Percentiles rank a stretch among this genome's conserved stretches.
Evolutionary conservation across 2,797 vertebrate genomes (phyloP).

Genomic region (Xenentodon cancila): DNA sequence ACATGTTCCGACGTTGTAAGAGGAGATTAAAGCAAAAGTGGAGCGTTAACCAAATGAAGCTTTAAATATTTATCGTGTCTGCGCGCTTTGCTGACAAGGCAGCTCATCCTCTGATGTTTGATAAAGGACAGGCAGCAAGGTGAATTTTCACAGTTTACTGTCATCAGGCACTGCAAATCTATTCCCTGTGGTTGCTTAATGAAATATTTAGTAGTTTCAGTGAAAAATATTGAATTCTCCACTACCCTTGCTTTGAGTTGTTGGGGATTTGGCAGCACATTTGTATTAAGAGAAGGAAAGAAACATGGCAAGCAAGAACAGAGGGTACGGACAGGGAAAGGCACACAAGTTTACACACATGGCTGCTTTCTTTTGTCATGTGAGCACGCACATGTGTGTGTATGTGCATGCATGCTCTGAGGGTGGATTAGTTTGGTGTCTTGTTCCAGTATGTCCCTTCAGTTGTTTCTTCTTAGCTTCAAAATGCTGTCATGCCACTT

Average conservation of each 20-base stretch:
- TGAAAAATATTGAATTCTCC: conserved; percentile 50
- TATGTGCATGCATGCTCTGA: conserved; percentile 32
- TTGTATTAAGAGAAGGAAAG: conserved; percentile 36
- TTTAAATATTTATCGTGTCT: conserved; percentile 50
- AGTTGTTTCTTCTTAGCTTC: conserved; percentile 24
- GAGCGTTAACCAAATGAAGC: conserved; percentile 37
- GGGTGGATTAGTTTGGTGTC: conserved; percentile 10
- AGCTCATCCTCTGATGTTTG: conserved; percentile 42
- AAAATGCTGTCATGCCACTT: conserved; percentile 60
- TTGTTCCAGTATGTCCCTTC: conserved; percentile 4
- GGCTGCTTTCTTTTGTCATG: conserved; percentile 12
- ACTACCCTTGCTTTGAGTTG: conserved; percentile 10
- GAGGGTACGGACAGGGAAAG: conserved; percentile 7
- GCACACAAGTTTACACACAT: conserved; percentile 5
- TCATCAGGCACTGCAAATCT: conserved; percentile 21
- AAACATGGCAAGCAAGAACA: conserved; percentile 3
- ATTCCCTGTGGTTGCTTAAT: conserved; percentile 57
- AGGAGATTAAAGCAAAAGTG: conserved; percentile 35
- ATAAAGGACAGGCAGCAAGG: conserved; percentile 38
- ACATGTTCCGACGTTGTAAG: conserved; percentile 24
- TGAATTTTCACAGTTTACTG: conserved; percentile 18
- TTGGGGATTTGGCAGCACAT: conserved; percentile 24
- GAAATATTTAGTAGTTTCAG: conserved; percentile 65
- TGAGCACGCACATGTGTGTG: conserved; percentile 6
- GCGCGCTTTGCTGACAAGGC: conserved; percentile 47